Percentiles rank a stretch among this genome's conserved stretches.
Evolutionary conservation across 2,888 invertebrate genomes (phyloP).

Genomic region (Lasioglossum leucozonium): DNA sequence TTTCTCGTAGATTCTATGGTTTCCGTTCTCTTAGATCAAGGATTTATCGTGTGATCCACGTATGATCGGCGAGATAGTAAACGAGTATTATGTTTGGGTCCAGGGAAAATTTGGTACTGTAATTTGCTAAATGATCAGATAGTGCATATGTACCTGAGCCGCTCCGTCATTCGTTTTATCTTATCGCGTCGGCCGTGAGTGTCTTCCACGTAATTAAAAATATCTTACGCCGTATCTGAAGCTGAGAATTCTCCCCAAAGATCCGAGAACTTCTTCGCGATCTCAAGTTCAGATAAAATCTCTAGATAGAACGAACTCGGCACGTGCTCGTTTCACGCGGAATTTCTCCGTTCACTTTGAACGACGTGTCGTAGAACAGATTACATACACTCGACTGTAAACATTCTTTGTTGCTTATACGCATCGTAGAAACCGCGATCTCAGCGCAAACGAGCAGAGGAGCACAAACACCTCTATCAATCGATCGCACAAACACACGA

Average conservation of each 20-base stretch:
- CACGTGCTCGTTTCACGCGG: background rate
- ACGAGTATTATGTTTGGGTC: background rate
- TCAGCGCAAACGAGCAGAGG: background rate
- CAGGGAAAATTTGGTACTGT: background rate
- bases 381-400: slow-evolving; percentile 20
- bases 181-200: slow-evolving; percentile 60
- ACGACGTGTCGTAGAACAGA: slow-evolving; percentile 20
- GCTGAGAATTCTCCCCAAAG: slow-evolving; percentile 29
- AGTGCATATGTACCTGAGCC: slow-evolving; percentile 6
- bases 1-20: too few relatives aligned
- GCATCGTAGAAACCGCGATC: slow-evolving; percentile 8
- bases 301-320: background rate
- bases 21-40: too few relatives aligned
- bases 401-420: background rate
- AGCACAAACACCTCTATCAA: background rate
- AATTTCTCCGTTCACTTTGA: slow-evolving; percentile 46
- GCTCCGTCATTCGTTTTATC: slow-evolving; percentile 58
- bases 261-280: slow-evolving; percentile 10
- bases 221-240: slow-evolving; percentile 49
- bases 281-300: background rate
- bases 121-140: background rate
- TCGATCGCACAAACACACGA: background rate
- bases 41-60: background rate
- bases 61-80: background rate
- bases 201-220: slow-evolving; percentile 53